phyloP scores from a whole-genome alignment of 1,140 invertebrate genomes.

The Drosophila pseudoananassae region DNA sequence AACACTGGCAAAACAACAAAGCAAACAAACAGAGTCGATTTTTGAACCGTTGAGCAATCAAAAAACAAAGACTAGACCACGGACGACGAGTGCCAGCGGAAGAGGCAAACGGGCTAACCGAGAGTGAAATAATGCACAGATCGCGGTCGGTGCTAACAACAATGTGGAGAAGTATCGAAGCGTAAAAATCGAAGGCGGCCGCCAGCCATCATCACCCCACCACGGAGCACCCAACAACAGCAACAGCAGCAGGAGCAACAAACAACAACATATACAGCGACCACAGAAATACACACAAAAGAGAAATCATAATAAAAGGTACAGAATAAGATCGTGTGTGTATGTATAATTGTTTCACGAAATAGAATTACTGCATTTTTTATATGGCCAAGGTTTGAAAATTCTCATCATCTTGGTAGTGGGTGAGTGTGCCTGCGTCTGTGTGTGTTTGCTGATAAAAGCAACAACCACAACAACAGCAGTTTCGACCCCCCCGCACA shows the following conservation, averaged over 20 bases:
- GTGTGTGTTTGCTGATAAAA: constrained; percentile 23
- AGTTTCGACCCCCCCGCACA: constrained; percentile 50
- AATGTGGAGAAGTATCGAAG: constrained; percentile 73
- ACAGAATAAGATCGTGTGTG: constrained; percentile 22
- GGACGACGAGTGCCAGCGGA: constrained; percentile 9
- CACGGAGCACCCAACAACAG: constrained; percentile 31
- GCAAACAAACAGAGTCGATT: background rate
- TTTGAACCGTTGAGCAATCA: constrained; percentile 35
- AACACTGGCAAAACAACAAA: background rate
- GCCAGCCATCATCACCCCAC: constrained; percentile 43
- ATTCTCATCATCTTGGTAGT: background rate
- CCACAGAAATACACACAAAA: constrained; percentile 14
- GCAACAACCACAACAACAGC: constrained; percentile 46
- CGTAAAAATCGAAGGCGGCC: constrained; percentile 68
- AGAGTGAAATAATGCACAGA: constrained; percentile 59
- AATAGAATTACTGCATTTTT: constrained; percentile 34
- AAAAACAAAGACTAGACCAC: constrained; percentile 6
- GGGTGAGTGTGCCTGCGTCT: constrained; percentile 11
- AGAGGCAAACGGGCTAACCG: constrained; percentile 37
- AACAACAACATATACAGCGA: constrained; percentile 40
- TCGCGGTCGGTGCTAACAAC: constrained; percentile 58
- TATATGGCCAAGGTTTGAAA: constrained; percentile 14
- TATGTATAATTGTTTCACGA: constrained; percentile 26
- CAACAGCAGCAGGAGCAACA: constrained; percentile 32
- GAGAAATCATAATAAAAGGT: constrained; percentile 16